Evolutionary conservation across 2,888 invertebrate genomes (phyloP).

Genomic region (Cataglyphis cursor): DNA sequence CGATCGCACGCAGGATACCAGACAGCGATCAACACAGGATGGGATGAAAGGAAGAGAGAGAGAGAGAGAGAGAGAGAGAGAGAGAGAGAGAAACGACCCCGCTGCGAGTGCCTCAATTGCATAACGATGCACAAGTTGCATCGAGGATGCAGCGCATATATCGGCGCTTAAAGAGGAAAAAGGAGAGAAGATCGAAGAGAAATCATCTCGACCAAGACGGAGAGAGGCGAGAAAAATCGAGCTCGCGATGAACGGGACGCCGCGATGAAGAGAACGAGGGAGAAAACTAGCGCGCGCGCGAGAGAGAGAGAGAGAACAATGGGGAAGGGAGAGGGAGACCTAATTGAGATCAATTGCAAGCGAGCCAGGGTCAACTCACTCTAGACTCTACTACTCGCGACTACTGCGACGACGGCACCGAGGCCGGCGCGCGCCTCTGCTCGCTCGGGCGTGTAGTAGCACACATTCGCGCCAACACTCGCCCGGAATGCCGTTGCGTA

Average conservation of each 20-base stretch:
- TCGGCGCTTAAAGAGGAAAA: neutral
- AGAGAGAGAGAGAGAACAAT: neutral
- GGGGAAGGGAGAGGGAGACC: slow-evolving; percentile 48
- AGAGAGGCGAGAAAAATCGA: slow-evolving; percentile 31
- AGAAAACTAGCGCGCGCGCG: slow-evolving; percentile 23
- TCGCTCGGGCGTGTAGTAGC: slow-evolving; percentile 41
- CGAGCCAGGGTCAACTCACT: slow-evolving; percentile 85
- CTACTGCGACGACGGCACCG: slow-evolving; percentile 63
- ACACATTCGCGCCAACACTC: slow-evolving; percentile 62
- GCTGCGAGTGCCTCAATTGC: slow-evolving; percentile 64
- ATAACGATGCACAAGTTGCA: slow-evolving; percentile 65
- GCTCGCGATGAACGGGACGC: slow-evolving; percentile 21
- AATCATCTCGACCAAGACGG: slow-evolving; percentile 8
- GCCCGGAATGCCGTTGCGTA: slow-evolving; percentile 68
- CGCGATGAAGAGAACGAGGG: slow-evolving; percentile 22
- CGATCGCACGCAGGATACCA: slow-evolving; percentile 38
- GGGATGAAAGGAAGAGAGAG: neutral
- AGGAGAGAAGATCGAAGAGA: slow-evolving; percentile 41
- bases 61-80: no score
- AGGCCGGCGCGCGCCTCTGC: slow-evolving; percentile 55
- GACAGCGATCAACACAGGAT: slow-evolving; percentile 36
- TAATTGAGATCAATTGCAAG: slow-evolving; percentile 85
- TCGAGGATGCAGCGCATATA: slow-evolving; percentile 21
- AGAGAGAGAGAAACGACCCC: no score
- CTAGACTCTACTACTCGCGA: slow-evolving; percentile 63